These are phyloP conservation scores for Drosophila rhopaloa DNA, from an alignment of 1,140 invertebrate species.

Conservation along the genomic window DNA sequence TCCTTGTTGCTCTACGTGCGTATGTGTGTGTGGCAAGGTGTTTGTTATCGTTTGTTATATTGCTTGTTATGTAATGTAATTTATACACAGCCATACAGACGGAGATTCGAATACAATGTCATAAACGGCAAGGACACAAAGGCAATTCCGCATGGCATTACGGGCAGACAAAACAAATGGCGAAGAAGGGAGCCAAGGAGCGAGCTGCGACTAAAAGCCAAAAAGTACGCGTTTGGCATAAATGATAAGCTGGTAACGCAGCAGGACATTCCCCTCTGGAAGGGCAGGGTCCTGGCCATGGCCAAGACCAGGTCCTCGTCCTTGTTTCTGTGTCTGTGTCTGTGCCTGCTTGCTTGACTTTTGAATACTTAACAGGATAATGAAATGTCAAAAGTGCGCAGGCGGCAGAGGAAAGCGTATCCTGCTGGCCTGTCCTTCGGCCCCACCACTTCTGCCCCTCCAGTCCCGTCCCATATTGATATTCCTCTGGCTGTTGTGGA, in stretches of 20 bases:
- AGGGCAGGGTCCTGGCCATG: constrained; percentile 12
- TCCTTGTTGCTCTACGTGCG: constrained; percentile 11
- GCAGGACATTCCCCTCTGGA: constrained; percentile 41
- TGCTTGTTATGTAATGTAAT: constrained; percentile 82
- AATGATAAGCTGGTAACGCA: constrained; percentile 77
- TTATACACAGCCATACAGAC: constrained; percentile 63
- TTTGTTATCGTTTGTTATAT: constrained; percentile 83
- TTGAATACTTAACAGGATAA: constrained; percentile 83
- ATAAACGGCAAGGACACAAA: constrained; percentile 82
- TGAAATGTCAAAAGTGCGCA: constrained; percentile 82
- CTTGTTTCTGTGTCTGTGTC: constrained; percentile 30
- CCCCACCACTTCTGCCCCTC: background rate
- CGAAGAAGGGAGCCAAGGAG: constrained; percentile 14
- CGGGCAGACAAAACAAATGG: constrained; percentile 75
- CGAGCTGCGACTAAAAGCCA: constrained; percentile 63
- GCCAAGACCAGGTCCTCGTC: constrained; percentile 33
- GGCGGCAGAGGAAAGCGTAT: constrained; percentile 61
- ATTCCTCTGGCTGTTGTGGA: constrained; percentile 40
- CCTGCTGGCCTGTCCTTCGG: constrained; percentile 22
- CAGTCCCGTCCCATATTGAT: constrained; percentile 26
- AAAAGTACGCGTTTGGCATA: constrained; percentile 80
- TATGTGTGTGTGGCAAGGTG: constrained; percentile 60
- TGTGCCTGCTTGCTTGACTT: constrained; percentile 70
- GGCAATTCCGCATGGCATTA: constrained; percentile 80
- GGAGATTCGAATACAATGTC: constrained; percentile 77